Conservation (phyloP, 2,888 invertebrate species). For the Tromatobia lineatoria region DNA sequence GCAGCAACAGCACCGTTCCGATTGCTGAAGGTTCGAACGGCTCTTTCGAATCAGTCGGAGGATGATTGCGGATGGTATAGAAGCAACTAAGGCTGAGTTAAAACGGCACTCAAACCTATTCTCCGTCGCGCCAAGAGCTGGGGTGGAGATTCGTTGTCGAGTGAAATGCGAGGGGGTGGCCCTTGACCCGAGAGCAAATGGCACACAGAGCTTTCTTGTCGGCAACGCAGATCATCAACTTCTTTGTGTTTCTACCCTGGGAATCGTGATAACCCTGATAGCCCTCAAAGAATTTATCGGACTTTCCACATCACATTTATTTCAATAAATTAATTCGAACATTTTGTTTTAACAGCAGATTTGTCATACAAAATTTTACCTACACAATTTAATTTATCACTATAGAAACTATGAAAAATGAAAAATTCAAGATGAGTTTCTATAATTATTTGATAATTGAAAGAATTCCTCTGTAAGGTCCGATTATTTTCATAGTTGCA, state of each 20-base stretch:
- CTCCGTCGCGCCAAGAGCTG: constrained; percentile 18
- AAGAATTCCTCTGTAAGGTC: no score
- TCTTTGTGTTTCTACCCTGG: constrained; percentile 58
- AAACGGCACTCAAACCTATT: constrained; percentile 48
- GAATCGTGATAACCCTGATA: no score
- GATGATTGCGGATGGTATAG: constrained; percentile 47
- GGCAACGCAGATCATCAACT: constrained; percentile 61
- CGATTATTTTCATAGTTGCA: no score
- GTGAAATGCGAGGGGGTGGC: constrained; percentile 32
- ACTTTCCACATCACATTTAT: no score
- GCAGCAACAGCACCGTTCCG: constrained; percentile 10
- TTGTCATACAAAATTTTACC: no score
- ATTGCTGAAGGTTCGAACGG: constrained; percentile 47
- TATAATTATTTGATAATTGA: no score
- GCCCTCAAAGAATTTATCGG: no score
- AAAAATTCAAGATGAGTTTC: no score
- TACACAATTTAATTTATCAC: no score
- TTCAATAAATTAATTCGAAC: no score
- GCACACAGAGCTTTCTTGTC: constrained; percentile 9
- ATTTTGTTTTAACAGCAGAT: no score
- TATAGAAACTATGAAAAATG: no score
- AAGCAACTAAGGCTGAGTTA: constrained; percentile 14
- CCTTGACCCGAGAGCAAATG: constrained; percentile 61
- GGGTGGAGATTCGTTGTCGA: constrained; percentile 22
- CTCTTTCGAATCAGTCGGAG: constrained; percentile 42